Conservation (phyloP, 2,797 vertebrate species). For the Scolopax rusticola region DNA sequence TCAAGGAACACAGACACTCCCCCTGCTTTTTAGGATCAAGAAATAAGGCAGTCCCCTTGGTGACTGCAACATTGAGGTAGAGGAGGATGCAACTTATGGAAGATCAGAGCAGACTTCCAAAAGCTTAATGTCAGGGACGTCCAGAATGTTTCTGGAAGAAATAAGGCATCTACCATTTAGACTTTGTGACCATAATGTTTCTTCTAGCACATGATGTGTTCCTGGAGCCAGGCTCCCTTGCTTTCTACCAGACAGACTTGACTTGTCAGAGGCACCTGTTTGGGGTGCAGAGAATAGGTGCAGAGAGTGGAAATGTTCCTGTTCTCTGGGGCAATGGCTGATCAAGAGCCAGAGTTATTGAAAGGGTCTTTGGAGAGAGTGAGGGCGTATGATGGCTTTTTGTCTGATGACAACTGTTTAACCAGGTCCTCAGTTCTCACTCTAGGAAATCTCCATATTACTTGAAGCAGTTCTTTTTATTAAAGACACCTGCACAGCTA, state of each 20-base stretch:
- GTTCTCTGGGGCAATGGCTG: not conserved
- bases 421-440: not conserved
- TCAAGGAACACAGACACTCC: fast-evolving
- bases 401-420: not conserved
- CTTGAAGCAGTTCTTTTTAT: not conserved
- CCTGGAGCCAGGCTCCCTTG: not conserved
- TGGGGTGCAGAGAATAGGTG: not conserved
- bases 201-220: fast-evolving
- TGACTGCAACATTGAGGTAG: not conserved
- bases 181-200: not conserved
- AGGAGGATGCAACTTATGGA: not conserved
- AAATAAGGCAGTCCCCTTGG: not conserved
- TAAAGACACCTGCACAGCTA: not conserved
- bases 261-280: not conserved
- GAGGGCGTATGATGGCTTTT: not conserved
- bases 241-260: not conserved
- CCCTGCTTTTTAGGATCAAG: not conserved
- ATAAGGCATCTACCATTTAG: not conserved
- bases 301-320: not conserved
- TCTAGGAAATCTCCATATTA: not conserved
- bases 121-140: not conserved
- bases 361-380: not conserved
- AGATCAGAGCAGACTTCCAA: not conserved
- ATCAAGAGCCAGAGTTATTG: not conserved
- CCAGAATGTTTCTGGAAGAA: not conserved